These are phyloP conservation scores for Crocuta crocuta DNA, from an alignment of 2,113 vertebrate species.

Conservation along the genomic window DNA sequence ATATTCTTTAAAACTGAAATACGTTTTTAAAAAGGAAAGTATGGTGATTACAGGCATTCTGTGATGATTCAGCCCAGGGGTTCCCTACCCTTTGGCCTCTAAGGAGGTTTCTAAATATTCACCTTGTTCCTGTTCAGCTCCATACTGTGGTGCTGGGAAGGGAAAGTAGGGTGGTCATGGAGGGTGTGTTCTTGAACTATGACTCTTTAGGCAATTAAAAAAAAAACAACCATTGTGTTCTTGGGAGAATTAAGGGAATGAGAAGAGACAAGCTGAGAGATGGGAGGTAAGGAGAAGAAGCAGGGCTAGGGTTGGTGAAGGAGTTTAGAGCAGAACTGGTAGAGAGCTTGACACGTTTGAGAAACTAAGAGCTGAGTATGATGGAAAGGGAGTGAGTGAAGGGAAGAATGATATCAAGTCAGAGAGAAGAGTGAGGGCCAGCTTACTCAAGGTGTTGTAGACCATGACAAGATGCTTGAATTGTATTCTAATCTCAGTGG, in stretches of 20 bases:
- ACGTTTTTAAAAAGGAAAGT: neutral
- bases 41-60: neutral
- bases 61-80: neutral
- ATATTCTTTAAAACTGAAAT: constrained; percentile 8
- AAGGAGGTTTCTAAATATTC: neutral
- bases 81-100: neutral
- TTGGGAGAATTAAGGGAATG: neutral
- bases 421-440: neutral
- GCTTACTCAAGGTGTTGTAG: neutral
- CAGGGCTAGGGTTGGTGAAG: neutral
- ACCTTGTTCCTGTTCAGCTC: neutral
- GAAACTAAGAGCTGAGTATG: neutral
- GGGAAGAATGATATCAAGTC: neutral
- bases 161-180: neutral
- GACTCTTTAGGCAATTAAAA: neutral
- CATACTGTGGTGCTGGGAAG: neutral
- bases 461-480: neutral
- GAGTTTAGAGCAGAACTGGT: neutral
- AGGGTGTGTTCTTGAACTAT: neutral
- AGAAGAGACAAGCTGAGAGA: neutral
- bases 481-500: neutral
- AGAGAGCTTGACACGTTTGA: neutral
- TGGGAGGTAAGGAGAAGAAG: neutral
- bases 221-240: neutral
- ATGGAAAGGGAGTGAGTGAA: neutral